Conservation (phyloP, 2,888 invertebrate genomes). For the Teinopalpus imperialis region DNA sequence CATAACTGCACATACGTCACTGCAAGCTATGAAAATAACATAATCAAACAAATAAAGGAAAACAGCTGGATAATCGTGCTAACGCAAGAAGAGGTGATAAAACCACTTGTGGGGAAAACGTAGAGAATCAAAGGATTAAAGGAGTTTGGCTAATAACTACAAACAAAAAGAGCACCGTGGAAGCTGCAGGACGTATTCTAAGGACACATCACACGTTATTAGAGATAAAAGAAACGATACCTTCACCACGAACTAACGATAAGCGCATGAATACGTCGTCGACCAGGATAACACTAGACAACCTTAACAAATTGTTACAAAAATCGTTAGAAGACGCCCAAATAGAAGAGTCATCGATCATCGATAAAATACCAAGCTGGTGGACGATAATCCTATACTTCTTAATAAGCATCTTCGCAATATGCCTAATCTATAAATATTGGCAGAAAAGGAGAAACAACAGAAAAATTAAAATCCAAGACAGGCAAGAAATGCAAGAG, state of each 20-base stretch:
- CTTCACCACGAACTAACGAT: not conserved
- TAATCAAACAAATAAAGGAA: slow-evolving; percentile 35
- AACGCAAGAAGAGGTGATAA: slow-evolving; percentile 34
- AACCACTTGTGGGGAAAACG: slow-evolving; percentile 31
- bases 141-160: not conserved
- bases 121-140: slow-evolving; percentile 30
- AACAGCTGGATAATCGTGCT: slow-evolving; percentile 35
- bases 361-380: not conserved
- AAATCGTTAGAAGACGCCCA: not conserved
- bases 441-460: no score
- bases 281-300: not conserved
- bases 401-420: not conserved
- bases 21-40: slow-evolving; percentile 25
- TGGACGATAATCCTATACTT: not conserved
- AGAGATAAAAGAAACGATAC: not conserved
- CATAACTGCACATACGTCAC: slow-evolving; percentile 19
- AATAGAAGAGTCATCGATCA: no score
- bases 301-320: not conserved
- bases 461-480: not conserved
- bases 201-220: not conserved
- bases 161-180: not conserved
- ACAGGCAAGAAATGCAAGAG: not conserved
- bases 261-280: not conserved
- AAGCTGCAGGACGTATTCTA: not conserved
- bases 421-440: not conserved